A percentile compares a stretch with the other conserved stretches of the same genome.
Evolutionary conservation across 2,888 invertebrate genomes (phyloP).

Genomic region (Chrysolina haemoptera): DNA sequence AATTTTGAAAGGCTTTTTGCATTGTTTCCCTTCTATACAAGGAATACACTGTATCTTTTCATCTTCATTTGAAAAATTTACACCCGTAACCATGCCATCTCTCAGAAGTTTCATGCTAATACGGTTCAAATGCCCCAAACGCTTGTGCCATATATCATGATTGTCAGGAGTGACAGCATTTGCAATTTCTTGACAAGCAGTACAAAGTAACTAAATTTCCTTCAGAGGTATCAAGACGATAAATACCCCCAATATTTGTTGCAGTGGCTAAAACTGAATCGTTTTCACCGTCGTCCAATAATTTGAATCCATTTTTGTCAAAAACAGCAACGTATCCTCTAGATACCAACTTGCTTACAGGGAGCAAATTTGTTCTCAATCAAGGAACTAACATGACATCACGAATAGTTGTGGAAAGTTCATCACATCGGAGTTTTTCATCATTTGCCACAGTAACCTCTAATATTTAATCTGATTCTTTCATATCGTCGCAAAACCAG

Average conservation of each 20-base stretch:
- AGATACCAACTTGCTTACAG: too few relatives aligned
- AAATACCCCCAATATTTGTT: background rate
- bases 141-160: too few relatives aligned
- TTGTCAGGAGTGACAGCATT: background rate
- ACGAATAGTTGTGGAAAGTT: too few relatives aligned
- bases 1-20: background rate
- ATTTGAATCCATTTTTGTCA: background rate
- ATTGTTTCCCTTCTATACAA: background rate
- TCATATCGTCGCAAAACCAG: too few relatives aligned
- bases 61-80: background rate
- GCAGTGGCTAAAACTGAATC: background rate
- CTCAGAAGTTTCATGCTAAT: background rate
- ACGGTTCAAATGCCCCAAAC: background rate
- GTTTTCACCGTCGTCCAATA: background rate
- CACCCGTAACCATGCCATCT: background rate
- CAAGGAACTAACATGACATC: too few relatives aligned
- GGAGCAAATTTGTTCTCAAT: too few relatives aligned
- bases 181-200: background rate
- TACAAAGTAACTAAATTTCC: background rate
- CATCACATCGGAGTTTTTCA: too few relatives aligned
- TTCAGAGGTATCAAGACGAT: background rate
- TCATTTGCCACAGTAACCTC: too few relatives aligned
- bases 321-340: background rate
- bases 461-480: too few relatives aligned
- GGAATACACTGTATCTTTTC: background rate